phyloP scores from a whole-genome alignment of 2,113 vertebrate genomes.

The Tragelaphus imberbis region DNA sequence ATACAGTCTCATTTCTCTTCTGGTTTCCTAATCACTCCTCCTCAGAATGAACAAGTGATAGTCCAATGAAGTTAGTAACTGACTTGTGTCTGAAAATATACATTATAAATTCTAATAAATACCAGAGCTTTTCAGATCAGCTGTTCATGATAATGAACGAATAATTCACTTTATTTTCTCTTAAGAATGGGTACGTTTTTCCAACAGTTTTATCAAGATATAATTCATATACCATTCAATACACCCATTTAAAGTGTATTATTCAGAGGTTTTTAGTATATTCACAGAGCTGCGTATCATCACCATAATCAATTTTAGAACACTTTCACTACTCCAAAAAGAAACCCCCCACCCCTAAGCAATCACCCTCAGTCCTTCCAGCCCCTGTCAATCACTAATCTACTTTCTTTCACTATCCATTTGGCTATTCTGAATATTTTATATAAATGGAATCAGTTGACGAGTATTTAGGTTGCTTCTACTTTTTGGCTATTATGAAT shows the following conservation, averaged over 20 bases:
- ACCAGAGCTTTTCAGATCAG: background rate
- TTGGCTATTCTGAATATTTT: background rate
- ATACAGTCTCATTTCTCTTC: background rate
- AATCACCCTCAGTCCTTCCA: background rate
- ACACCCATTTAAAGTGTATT: background rate
- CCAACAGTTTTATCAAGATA: background rate
- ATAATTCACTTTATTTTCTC: background rate
- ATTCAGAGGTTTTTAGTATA: background rate
- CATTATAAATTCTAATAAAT: background rate
- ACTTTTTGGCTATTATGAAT: background rate
- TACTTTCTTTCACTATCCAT: background rate
- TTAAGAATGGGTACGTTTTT: background rate
- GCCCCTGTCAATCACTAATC: background rate
- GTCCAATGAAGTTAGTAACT: background rate
- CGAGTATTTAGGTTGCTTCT: background rate
- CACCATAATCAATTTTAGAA: background rate
- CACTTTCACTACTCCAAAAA: background rate
- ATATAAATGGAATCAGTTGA: background rate
- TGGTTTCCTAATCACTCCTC: background rate
- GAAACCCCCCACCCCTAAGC: background rate
- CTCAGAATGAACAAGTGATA: background rate
- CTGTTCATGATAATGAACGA: background rate
- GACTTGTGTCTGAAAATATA: background rate
- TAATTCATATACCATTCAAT: background rate
- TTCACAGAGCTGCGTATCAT: background rate